phyloP scores from a whole-genome alignment of 2,888 invertebrate species.

The Thereva nobilitata region DNA sequence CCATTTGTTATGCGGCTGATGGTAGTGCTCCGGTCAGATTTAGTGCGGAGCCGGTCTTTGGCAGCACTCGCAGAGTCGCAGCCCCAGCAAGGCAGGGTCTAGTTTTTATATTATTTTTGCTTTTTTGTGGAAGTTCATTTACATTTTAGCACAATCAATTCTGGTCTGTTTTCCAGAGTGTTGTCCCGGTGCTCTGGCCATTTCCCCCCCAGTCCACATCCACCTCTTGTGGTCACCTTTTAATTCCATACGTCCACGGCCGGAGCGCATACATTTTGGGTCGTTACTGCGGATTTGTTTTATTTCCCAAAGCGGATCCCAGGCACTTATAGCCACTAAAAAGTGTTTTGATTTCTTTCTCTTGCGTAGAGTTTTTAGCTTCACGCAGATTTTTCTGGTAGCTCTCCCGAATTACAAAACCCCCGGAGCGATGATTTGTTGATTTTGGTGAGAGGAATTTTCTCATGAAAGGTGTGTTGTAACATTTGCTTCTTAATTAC shows the following conservation, averaged over 20 bases:
- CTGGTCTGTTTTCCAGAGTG: constrained; percentile 9
- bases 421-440: constrained; percentile 33
- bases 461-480: constrained; percentile 27
- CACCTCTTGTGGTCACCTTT: neutral
- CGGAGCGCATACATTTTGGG: neutral
- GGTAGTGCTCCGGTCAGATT: no score
- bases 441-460: constrained; percentile 22
- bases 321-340: constrained; percentile 10
- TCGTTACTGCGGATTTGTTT: constrained; percentile 17
- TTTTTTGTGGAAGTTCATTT: constrained; percentile 20
- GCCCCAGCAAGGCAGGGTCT: neutral
- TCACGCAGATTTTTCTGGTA: constrained; percentile 30
- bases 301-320: constrained; percentile 13
- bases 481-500: constrained; percentile 19
- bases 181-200: neutral
- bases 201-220: neutral
- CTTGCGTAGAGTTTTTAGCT: neutral
- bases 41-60: neutral
- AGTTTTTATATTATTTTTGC: neutral
- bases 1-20: constrained; percentile 18
- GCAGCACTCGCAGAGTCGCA: constrained; percentile 9
- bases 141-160: constrained; percentile 29
- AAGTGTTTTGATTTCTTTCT: constrained; percentile 1
- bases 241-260: no score
- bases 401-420: constrained; percentile 28